Evolutionary conservation across 2,113 vertebrate species (phyloP), one percentile per base, ranked within the genome.

Genomic region (Rhea americana): DNA sequence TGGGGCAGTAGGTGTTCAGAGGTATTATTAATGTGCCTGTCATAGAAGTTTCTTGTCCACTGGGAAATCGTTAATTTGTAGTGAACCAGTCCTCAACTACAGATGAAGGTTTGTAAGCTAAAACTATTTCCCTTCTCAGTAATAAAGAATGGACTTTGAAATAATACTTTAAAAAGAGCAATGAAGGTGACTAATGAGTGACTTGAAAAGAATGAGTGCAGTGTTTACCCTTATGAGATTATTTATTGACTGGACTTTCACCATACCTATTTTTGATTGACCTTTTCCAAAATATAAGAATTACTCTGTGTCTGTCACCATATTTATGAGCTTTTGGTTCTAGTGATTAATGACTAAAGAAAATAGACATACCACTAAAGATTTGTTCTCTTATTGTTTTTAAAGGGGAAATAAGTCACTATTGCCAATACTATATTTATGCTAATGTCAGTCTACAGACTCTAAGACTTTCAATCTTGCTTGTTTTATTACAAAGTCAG

Each of bases 191-290:
- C 83, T 97, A 95, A 95, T 94, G 92, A 96, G 28, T 91, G 55
- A 89, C 68, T 93, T 81, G 71, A 91, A 95, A 96, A 91, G 39
- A 82, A 68, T 86, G 75, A 96, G 59, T 90, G 41, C 24, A 84
- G 78, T 91, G 76, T 95, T 96, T 97, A 95, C 85, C 59, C 19
- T 79, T 68, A 79, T 82, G 86, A 94, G 86, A 94, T 95, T 95
- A 93, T 97, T 96, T 96, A 93, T 93, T 93, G 94, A 93, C 93
- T 94, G 78, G 75, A 72, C 62, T 91, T 96, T 93, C 93, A 91
- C 78, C 55, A 83, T 82, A 88, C 93, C 66, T 96, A 72, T 90
- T 96, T 95, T 90, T 94, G 63, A 91, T 88, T 95, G 91, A 96
- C 90, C 78, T 96, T 95, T 96, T 92, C 89, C 94, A 84, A 91